Evolutionary conservation across 2,888 invertebrate species (phyloP), one percentile per base, ranked within the genome.

Genomic region (Deilephila elpenor): DNA sequence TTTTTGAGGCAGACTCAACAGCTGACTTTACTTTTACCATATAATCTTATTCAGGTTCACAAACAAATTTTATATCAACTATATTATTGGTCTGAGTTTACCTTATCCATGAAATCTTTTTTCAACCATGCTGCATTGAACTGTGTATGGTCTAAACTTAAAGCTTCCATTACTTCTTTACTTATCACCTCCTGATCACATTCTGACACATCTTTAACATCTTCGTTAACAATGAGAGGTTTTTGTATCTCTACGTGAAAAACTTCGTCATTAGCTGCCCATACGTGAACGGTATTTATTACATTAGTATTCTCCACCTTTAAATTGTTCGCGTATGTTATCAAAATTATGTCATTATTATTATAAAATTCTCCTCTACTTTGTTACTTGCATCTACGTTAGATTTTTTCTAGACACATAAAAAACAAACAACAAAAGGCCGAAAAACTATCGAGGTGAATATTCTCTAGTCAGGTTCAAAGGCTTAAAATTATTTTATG

Each of bases 71-170:
- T 37, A 2, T 44, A 44, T 44, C 14, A 44, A 11, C 44, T 44
- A 44, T 32, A 32, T 32, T 59, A 53, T 8, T n/a, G 6, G n/a
- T 32, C 7, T 14, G 7, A 17, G 2, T 11, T 60, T 80, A 93
- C 93, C 90, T 90, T 93, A 60, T 86, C 82, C 61, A 92, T 85
- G 75, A 89, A 91, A 72, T 93, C 92, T 76, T 89, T 93, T 79
- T 90, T 92, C 86, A 93, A 79, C 93, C 93, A 93, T 59, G 90
- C 82, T 3, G 85, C 86, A 80, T 84, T 92, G 73, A 93, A 89
- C 73, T 91, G 85, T 11, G 88, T 88, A 59, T 88, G 86, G 74
- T 92, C 93, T 59, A 89, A 77, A 59, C 85, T 86, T 59, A 86
- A 80, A 19, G 83, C 76, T 34, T 86, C 75, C 56, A 89, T 75